phyloP scores from a whole-genome alignment of 2,888 invertebrate genomes.

The Cantharis nigra region DNA sequence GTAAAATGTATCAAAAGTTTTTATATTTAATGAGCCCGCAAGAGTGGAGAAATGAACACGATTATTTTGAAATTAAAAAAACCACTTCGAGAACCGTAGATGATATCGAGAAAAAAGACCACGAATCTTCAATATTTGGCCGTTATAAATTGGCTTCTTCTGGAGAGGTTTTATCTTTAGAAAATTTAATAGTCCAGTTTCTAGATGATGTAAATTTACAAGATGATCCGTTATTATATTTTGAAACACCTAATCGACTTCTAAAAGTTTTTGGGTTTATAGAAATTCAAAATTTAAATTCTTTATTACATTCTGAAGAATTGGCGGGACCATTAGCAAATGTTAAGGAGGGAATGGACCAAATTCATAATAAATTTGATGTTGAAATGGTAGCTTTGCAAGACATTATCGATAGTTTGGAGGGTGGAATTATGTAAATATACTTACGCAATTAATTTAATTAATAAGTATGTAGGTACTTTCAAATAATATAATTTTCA shows the following conservation, averaged over 20 bases:
- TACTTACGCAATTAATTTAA: not conserved
- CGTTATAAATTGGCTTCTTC: constrained; percentile 13
- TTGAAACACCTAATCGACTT: constrained; percentile 61
- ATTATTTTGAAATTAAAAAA: constrained; percentile 45
- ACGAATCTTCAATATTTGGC: constrained; percentile 31
- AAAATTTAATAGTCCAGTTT: constrained; percentile 57
- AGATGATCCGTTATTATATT: constrained; percentile 61
- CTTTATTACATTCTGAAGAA: constrained; percentile 64
- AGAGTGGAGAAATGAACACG: constrained; percentile 62
- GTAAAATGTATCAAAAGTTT: constrained; percentile 70
- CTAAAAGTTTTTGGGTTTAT: constrained; percentile 63
- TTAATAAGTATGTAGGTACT: not conserved
- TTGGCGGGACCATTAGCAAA: constrained; percentile 60
- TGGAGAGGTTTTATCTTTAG: constrained; percentile 44
- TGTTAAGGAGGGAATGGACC: constrained; percentile 56
- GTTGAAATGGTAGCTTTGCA: constrained; percentile 53
- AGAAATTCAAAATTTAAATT: constrained; percentile 67
- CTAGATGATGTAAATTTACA: constrained; percentile 55
- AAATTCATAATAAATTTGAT: constrained; percentile 53
- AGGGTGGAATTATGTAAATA: constrained; percentile 49
- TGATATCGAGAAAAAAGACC: constrained; percentile 8
- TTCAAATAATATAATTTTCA: not conserved
- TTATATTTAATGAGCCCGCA: constrained; percentile 69
- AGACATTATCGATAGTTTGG: constrained; percentile 54
- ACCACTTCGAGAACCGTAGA: constrained; percentile 1